These are phyloP conservation scores for Crocuta crocuta DNA, from an alignment of 2,113 vertebrate genomes.

Conservation along the genomic window DNA sequence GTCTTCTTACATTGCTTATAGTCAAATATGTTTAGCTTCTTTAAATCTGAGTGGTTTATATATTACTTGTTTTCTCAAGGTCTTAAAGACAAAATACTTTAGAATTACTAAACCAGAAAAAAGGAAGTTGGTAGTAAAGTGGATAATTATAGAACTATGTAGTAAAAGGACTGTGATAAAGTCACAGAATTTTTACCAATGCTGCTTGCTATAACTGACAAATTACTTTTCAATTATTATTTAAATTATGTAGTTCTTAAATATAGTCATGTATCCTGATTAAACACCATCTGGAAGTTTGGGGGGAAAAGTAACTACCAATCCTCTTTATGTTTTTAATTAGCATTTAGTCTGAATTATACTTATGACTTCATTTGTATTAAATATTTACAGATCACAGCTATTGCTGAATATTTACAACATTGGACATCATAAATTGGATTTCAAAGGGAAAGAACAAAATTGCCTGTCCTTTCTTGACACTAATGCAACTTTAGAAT, in stretches of 20 bases:
- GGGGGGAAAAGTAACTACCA: conserved; percentile 61
- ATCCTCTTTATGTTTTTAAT: conserved; percentile 82
- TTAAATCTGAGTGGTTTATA: neutral
- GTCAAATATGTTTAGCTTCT: neutral
- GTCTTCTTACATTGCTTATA: neutral
- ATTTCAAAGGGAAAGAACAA: conserved; percentile 63
- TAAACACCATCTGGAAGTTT: conserved; percentile 78
- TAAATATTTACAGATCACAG: conserved; percentile 83
- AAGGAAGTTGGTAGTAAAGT: conserved; percentile 1
- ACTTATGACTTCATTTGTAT: conserved; percentile 80
- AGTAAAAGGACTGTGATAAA: conserved; percentile 61
- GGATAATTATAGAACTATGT: neutral
- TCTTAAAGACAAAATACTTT: neutral
- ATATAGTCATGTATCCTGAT: conserved; percentile 77
- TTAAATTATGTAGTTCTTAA: conserved; percentile 76
- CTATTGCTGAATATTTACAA: conserved; percentile 73
- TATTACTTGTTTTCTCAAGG: neutral
- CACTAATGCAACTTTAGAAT: neutral
- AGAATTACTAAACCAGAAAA: conserved; percentile 20
- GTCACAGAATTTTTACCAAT: conserved; percentile 19
- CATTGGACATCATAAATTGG: conserved; percentile 58
- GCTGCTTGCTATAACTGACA: conserved; percentile 41
- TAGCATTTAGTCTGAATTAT: conserved; percentile 76
- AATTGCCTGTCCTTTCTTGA: conserved; percentile 62
- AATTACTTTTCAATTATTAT: conserved; percentile 61